A percentile compares a stretch with the other conserved stretches of the same genome.
These are phyloP conservation scores for Castor canadensis DNA, from an alignment of 2,113 vertebrate genomes.

Conservation along the genomic window DNA sequence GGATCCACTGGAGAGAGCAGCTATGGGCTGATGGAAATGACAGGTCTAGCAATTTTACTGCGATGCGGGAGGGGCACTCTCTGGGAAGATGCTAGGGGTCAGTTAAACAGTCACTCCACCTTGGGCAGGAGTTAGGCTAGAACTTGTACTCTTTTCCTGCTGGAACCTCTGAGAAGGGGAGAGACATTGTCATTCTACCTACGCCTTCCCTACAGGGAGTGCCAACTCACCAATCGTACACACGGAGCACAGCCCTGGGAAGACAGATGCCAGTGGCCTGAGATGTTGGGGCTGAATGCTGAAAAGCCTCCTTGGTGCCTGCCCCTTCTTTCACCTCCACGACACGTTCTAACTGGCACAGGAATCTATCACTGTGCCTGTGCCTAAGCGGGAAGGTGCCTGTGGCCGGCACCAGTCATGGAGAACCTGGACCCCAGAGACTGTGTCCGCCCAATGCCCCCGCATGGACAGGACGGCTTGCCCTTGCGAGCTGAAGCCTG, in stretches of 20 bases:
- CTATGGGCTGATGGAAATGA: background rate
- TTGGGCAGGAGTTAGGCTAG: constrained; percentile 58
- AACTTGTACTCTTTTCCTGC: constrained; percentile 66
- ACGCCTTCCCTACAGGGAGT: constrained; percentile 25
- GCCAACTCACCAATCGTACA: constrained; percentile 34
- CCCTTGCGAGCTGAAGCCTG: constrained; percentile 72
- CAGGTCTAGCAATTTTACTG: constrained; percentile 33
- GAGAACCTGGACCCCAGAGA: background rate
- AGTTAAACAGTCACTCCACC: constrained; percentile 55
- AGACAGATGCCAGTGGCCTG: constrained; percentile 54
- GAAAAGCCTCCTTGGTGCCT: constrained; percentile 43
- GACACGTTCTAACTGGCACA: constrained; percentile 64
- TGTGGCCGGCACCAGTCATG: constrained; percentile 14
- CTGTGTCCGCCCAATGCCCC: constrained; percentile 51
- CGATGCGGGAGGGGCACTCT: background rate
- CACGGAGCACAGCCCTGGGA: constrained; percentile 35
- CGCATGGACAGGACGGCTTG: constrained; percentile 60
- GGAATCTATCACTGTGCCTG: constrained; percentile 27
- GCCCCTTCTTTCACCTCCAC: constrained; percentile 51
- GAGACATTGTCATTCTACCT: constrained; percentile 54
- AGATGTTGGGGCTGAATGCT: constrained; percentile 46
- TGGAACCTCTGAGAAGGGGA: background rate
- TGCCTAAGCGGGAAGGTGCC: constrained; percentile 55
- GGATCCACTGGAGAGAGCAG: background rate
- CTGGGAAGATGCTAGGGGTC: constrained; percentile 39